These are phyloP conservation scores for Bradypodion ventrale DNA, from an alignment of 2,797 vertebrate species.

Conservation along the genomic window DNA sequence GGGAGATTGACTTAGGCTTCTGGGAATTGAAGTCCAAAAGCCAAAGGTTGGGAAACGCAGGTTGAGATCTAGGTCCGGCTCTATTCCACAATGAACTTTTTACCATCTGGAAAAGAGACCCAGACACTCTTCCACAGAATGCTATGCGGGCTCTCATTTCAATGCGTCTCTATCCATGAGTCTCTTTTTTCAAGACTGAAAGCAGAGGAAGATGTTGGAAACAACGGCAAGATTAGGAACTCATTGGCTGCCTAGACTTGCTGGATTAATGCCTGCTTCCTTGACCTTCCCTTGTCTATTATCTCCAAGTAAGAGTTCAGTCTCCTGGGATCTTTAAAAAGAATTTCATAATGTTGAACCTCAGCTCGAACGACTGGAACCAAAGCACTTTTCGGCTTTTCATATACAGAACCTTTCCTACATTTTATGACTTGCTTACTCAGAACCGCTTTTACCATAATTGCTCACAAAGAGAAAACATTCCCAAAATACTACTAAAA, in stretches of 20 bases:
- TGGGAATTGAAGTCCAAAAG: too few species aligned
- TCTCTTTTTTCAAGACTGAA: neutral
- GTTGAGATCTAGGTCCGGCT: too few species aligned
- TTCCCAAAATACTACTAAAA: neutral
- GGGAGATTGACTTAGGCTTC: too few species aligned
- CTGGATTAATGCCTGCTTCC: neutral
- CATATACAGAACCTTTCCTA: constrained; percentile 3
- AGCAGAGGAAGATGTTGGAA: constrained; percentile 7
- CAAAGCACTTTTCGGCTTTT: neutral
- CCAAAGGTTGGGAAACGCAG: too few species aligned
- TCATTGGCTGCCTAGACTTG: neutral
- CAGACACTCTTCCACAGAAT: neutral
- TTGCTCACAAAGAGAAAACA: neutral
- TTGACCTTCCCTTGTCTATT: neutral
- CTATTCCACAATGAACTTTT: too few species aligned
- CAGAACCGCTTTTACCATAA: neutral
- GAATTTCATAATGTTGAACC: neutral
- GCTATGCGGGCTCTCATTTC: neutral
- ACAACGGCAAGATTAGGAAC: constrained; percentile 17
- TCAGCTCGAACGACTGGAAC: neutral
- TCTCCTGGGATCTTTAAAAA: neutral
- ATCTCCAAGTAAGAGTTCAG: neutral
- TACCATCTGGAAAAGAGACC: neutral
- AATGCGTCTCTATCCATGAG: neutral
- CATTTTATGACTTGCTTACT: neutral